Evolutionary conservation across 1,140 invertebrate species (phyloP).

Genomic region (Marisa cornuarietis): DNA sequence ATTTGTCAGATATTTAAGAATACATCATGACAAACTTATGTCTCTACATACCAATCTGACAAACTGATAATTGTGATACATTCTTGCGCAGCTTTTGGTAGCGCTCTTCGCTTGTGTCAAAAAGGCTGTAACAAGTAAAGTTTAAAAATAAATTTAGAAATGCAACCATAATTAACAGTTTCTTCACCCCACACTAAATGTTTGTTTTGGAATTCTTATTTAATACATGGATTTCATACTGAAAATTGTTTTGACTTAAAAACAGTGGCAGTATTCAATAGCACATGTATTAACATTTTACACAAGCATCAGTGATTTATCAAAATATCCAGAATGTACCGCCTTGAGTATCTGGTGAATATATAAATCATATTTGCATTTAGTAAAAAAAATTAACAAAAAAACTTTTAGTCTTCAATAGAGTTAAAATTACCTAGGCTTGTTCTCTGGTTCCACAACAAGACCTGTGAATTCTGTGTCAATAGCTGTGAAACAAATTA

Average conservation of each 20-base stretch:
- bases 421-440: conserved; percentile 67
- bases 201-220: too few species aligned
- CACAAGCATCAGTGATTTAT: too few species aligned
- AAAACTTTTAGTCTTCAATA: not conserved
- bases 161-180: not conserved
- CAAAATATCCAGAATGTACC: too few species aligned
- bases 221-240: too few species aligned
- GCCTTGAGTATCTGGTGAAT: too few species aligned
- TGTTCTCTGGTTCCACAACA: conserved; percentile 65
- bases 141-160: conserved; percentile 11
- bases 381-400: not conserved
- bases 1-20: not conserved
- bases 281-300: too few species aligned
- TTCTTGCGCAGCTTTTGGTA: conserved; percentile 72
- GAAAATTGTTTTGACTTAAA: too few species aligned
- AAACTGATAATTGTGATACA: conserved; percentile 68
- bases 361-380: too few species aligned
- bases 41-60: conserved; percentile 46
- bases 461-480: conserved; percentile 78
- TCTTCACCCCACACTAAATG: too few species aligned
- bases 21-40: conserved; percentile 1
- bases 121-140: conserved; percentile 72
- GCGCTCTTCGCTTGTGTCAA: conserved; percentile 74
- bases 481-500: conserved; percentile 70
- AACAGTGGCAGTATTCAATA: too few species aligned